Evolutionary conservation across 2,888 invertebrate genomes (phyloP).

Genomic region (Erebia aethiops): DNA sequence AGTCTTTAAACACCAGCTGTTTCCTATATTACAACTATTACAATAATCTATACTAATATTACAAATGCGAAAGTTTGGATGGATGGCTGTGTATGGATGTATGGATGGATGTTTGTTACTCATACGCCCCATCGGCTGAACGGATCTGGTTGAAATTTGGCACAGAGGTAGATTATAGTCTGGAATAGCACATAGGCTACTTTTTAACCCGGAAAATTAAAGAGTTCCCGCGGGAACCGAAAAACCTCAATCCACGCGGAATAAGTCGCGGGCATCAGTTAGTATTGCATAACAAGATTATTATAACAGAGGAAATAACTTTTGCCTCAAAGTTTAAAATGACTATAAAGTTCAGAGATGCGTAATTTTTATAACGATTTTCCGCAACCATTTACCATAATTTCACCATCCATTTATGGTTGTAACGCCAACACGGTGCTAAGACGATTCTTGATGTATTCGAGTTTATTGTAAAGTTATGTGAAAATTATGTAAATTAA

Average conservation of each 20-base stretch:
- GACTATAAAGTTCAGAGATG: background rate
- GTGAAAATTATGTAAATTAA: constrained; percentile 8
- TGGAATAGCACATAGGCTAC: no score
- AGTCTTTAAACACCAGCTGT: no score
- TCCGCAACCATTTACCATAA: constrained; percentile 2
- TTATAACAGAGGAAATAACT: background rate
- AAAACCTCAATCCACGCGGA: no score
- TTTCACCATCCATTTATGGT: constrained; percentile 8
- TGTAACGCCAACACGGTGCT: background rate
- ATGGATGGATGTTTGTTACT: no score
- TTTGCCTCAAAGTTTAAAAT: background rate
- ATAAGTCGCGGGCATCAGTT: no score
- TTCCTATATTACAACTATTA: background rate
- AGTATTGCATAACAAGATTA: background rate
- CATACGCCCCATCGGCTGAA: no score
- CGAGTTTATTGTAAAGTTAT: background rate
- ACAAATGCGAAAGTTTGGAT: no score
- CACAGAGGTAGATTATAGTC: no score
- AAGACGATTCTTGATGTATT: background rate
- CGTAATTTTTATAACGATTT: background rate
- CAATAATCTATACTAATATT: background rate
- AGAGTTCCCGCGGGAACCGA: no score
- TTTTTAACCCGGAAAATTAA: no score
- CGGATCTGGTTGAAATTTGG: no score
- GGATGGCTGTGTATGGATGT: no score